A percentile compares a stretch with the other conserved stretches of the same genome.
Evolutionary conservation across 2,797 vertebrate genomes (phyloP).

Genomic region (Fundulus diaphanus): DNA sequence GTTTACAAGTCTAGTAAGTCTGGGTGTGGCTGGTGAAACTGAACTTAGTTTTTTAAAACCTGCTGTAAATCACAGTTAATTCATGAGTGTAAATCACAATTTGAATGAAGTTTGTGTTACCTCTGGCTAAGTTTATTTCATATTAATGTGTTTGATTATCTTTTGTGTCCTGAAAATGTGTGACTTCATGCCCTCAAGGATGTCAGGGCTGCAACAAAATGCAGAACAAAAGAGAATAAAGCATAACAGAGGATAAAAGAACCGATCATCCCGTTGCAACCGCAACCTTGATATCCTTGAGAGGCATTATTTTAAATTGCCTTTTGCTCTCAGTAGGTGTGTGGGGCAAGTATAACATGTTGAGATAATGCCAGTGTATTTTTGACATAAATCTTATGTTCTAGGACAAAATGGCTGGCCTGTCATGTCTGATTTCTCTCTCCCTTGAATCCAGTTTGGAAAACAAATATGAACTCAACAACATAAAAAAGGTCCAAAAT

Average conservation of each 20-base stretch:
- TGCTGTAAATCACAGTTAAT: neutral
- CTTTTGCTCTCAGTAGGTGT: neutral
- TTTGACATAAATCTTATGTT: constrained; percentile 7
- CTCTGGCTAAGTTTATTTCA: neutral
- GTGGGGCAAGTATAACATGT: neutral
- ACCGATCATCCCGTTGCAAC: neutral
- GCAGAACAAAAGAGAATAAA: neutral
- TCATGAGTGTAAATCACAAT: neutral
- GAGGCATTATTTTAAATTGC: neutral
- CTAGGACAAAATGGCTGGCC: constrained; percentile 57
- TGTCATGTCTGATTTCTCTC: constrained; percentile 13
- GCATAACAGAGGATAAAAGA: neutral
- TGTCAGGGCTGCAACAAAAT: constrained; percentile 7
- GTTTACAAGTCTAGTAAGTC: no score
- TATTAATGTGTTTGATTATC: neutral
- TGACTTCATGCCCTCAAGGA: constrained; percentile 1
- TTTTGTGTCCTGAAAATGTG: constrained; percentile 1
- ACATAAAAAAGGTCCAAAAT: neutral
- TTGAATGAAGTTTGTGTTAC: neutral
- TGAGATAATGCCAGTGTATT: neutral
- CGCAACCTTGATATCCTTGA: neutral
- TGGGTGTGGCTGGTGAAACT: neutral
- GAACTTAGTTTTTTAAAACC: neutral
- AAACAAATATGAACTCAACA: neutral
- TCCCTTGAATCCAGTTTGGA: neutral